These are phyloP conservation scores for Cecropterus lyciades DNA, from an alignment of 1,140 invertebrate species.

Conservation along the genomic window DNA sequence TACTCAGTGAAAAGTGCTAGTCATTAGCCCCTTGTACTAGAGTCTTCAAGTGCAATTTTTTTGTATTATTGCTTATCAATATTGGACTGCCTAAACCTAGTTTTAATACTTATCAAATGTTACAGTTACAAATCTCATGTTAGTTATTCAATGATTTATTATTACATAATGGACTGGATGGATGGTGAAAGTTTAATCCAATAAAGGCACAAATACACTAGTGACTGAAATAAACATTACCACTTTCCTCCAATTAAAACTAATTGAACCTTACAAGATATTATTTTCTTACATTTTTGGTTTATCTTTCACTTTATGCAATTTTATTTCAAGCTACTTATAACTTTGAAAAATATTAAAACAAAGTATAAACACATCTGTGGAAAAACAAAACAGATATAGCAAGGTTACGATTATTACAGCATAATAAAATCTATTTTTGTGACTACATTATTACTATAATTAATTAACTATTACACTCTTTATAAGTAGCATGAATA, in stretches of 20 bases:
- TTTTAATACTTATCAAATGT: conserved; percentile 41
- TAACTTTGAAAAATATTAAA: conserved; percentile 27
- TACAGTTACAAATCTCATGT: conserved; percentile 49
- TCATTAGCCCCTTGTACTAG: neutral
- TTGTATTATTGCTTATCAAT: conserved; percentile 37
- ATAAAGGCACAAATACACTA: conserved; percentile 63
- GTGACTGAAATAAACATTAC: conserved; percentile 22
- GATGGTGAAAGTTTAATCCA: conserved; percentile 62
- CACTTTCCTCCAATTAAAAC: conserved; percentile 27
- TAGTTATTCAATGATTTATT: conserved; percentile 45
- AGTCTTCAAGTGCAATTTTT: neutral
- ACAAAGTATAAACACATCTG: conserved; percentile 11
- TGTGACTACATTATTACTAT: conserved; percentile 19
- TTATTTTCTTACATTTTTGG: conserved; percentile 14
- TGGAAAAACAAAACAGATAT: conserved; percentile 1
- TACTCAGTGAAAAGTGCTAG: neutral
- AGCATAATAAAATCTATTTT: conserved; percentile 15
- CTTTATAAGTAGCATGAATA: conserved; percentile 11
- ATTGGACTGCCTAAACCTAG: conserved; percentile 44
- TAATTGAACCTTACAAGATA: conserved; percentile 16
- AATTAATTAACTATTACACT: conserved; percentile 4
- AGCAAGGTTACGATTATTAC: conserved; percentile 15
- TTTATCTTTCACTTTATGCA: conserved; percentile 11
- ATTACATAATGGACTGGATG: conserved; percentile 63
- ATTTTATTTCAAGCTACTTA: conserved; percentile 21